Base-by-base conservation (phyloP, 2,797 vertebrate genomes). In the Sus cebifrons region DNA sequence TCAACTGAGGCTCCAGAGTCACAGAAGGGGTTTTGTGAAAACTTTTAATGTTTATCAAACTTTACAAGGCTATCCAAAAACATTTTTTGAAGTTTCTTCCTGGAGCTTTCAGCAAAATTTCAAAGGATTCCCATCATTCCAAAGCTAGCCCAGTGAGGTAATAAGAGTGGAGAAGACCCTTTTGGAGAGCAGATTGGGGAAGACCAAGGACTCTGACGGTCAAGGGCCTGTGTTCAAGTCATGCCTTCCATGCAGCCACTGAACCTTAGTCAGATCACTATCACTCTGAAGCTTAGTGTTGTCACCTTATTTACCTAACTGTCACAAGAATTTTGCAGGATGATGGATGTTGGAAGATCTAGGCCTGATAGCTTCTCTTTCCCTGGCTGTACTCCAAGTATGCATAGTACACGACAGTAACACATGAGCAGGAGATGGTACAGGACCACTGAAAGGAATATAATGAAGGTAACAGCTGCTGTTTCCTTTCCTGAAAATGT, bases 401-500 rank as follows among this genome's bases (percentile, higher is more conserved):
- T 79, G 52, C 49, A 70, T 68, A 29, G 56, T 75, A 44, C 20
- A 87, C 64, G 82, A 68, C 54, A 94, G n/a, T 77, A 82, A 95
- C 85, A 89, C 18, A 75, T 2, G 49, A 94, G 71, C 20, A 65
- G 58, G 21, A 89, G 83, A 96, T 16, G 14, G 58, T 40, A 79
- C 20, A 71, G 58, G 96, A 81, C 60, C 71, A 95, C 56, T 36
- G 62, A 90, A 68, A 54, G 52, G 82, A 86, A 84, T 32, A 81
- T 20, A 96, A 95, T 36, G 85, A 88, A 65, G 67, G 40, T 23
- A 92, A 95, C 54, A 84, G 16, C 56, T 92, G 68, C 54, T 96
- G 21, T 68, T 70, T 88, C 90, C 86, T 94, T 89, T 40, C 62
- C 64, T 36, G 74, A 78, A 93, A 49, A 49, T 49, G 44, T 49